Evolutionary conservation across 2,797 vertebrate species (phyloP).

Genomic region (Anguilla pacifica): DNA sequence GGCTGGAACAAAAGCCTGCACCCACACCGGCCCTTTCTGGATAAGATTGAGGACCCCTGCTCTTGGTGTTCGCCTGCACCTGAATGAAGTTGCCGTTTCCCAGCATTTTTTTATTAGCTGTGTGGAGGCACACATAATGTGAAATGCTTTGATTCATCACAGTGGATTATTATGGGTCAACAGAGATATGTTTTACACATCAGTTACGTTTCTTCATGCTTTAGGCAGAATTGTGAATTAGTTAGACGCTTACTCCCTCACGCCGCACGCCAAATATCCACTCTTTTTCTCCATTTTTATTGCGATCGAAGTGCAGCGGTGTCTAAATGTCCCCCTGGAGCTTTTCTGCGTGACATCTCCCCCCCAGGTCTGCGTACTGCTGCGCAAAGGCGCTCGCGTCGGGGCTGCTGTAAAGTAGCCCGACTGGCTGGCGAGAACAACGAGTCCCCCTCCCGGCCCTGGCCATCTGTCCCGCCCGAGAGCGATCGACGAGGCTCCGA

Average conservation of each 20-base stretch:
- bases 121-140: not conserved
- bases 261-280: not conserved
- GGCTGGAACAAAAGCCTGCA: no score
- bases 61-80: not conserved
- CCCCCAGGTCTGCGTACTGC: not conserved
- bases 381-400: not conserved
- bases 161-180: not conserved
- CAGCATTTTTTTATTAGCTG: not conserved
- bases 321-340: not conserved
- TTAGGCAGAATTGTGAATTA: not conserved
- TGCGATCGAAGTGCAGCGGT: not conserved
- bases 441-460: not conserved
- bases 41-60: no score
- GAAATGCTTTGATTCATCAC: conserved; percentile 18
- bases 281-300: not conserved
- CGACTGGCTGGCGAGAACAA: not conserved
- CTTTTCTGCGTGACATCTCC: not conserved
- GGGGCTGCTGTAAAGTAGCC: not conserved
- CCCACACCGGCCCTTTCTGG: no score
- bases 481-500: conserved; percentile 35
- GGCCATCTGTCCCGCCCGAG: conserved; percentile 26
- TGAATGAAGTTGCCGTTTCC: not conserved
- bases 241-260: not conserved
- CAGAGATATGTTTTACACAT: conserved; percentile 2
- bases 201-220: not conserved